Conservation (phyloP, 2,797 vertebrate genomes). For the Lagocephalus sceleratus region DNA sequence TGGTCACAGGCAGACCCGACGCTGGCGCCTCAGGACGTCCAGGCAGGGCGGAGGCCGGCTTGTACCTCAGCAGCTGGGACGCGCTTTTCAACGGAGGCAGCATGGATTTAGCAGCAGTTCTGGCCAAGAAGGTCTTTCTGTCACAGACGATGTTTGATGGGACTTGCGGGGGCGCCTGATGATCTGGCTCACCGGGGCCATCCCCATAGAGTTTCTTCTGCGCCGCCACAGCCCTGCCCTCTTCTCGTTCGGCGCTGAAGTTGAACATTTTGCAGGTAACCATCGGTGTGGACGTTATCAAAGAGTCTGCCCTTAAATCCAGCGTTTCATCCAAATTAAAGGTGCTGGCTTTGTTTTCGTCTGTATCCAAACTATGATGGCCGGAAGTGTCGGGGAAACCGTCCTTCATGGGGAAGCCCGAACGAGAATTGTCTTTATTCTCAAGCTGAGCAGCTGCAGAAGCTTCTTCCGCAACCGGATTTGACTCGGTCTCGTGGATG, state of each 20-base stretch:
- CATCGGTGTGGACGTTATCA: slow-evolving; percentile 66
- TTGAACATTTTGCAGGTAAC: slow-evolving; percentile 18
- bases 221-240: not conserved
- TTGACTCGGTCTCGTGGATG: slow-evolving; percentile 16
- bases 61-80: slow-evolving; percentile 38
- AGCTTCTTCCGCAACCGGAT: slow-evolving; percentile 6
- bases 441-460: slow-evolving; percentile 2
- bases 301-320: slow-evolving; percentile 27
- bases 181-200: slow-evolving; percentile 1
- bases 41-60: slow-evolving; percentile 16
- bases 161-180: not conserved
- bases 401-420: not conserved
- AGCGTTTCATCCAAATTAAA: slow-evolving; percentile 57
- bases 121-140: slow-evolving; percentile 45
- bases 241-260: not conserved
- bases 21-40: not conserved
- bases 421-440: slow-evolving; percentile 16
- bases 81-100: slow-evolving; percentile 25
- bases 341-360: slow-evolving; percentile 9
- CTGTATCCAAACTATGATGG: slow-evolving; percentile 9
- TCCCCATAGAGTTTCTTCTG: slow-evolving; percentile 47
- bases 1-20: slow-evolving; percentile 32
- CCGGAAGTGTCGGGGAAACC: slow-evolving; percentile 7
- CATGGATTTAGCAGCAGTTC: slow-evolving; percentile 17
- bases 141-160: slow-evolving; percentile 41